phyloP scores from a whole-genome alignment of 2,113 vertebrate species.

The Motacilla alba region DNA sequence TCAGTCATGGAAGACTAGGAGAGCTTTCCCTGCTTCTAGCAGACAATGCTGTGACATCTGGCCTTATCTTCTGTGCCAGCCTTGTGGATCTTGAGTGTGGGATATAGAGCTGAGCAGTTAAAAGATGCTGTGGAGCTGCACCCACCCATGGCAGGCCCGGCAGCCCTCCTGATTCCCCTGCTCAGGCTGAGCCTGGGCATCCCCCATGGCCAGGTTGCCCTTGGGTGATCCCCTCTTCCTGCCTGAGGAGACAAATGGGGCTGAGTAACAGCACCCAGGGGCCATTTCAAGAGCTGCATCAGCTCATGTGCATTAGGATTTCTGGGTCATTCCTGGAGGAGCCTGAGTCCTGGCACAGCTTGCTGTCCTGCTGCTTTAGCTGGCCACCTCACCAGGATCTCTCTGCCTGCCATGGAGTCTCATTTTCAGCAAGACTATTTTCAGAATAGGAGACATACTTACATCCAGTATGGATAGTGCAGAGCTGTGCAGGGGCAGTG shows the following conservation, averaged over 20 bases:
- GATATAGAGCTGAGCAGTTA: not conserved
- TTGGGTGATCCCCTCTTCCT: not conserved
- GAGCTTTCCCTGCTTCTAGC: not conserved
- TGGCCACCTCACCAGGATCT: not conserved
- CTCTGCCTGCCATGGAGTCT: not conserved
- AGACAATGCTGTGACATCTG: not conserved
- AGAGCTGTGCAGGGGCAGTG: not conserved
- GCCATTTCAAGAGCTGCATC: not conserved
- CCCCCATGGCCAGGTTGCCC: rapidly evolving
- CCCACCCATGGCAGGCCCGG: rapidly evolving
- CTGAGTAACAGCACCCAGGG: not conserved
- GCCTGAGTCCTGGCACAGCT: not conserved
- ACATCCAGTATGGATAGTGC: rapidly evolving
- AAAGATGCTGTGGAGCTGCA: no score
- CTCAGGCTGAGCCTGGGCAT: not conserved
- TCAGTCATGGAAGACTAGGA: rapidly evolving
- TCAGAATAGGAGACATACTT: not conserved
- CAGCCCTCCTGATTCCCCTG: not conserved
- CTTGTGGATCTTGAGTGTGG: not conserved
- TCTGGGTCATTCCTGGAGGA: not conserved
- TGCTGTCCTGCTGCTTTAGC: not conserved
- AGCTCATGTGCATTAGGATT: not conserved
- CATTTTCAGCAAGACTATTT: not conserved
- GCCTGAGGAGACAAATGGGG: not conserved
- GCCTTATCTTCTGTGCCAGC: not conserved